phyloP scores from a whole-genome alignment of 2,888 invertebrate species.

The Crossocerus cetratus region DNA sequence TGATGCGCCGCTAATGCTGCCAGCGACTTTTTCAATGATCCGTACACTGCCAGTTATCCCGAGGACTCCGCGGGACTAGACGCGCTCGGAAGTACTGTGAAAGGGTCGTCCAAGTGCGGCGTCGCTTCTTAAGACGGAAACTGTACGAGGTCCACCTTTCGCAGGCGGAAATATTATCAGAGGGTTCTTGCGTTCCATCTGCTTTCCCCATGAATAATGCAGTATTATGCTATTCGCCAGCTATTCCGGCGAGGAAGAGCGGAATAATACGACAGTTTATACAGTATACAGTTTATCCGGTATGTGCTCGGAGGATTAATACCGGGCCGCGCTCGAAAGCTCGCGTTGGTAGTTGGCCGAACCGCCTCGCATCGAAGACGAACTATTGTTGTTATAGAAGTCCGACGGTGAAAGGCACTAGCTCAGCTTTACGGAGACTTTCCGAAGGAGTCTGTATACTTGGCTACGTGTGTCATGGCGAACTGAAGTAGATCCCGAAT shows the following conservation, averaged over 20 bases:
- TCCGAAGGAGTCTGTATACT: no score
- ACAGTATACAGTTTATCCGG: neutral
- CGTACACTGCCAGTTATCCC: neutral
- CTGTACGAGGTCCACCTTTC: neutral
- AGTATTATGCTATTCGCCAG: neutral
- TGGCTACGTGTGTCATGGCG: no score
- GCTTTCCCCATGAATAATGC: slow-evolving; percentile 2
- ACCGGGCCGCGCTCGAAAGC: no score
- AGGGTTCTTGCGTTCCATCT: neutral
- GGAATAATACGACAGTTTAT: slow-evolving; percentile 1
- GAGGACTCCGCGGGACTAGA: neutral
- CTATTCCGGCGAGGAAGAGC: neutral
- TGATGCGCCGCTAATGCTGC: neutral
- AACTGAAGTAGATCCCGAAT: no score
- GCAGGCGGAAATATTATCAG: neutral
- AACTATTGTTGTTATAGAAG: no score
- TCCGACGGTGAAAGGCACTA: no score
- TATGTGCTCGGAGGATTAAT: no score
- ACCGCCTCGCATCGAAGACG: no score
- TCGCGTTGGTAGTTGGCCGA: no score
- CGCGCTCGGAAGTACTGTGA: neutral
- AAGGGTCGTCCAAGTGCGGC: neutral
- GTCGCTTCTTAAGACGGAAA: no score
- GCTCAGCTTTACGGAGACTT: no score
- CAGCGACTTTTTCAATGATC: slow-evolving; percentile 1